Evolutionary conservation across 2,113 vertebrate genomes (phyloP).

Genomic region (Rynchops niger): DNA sequence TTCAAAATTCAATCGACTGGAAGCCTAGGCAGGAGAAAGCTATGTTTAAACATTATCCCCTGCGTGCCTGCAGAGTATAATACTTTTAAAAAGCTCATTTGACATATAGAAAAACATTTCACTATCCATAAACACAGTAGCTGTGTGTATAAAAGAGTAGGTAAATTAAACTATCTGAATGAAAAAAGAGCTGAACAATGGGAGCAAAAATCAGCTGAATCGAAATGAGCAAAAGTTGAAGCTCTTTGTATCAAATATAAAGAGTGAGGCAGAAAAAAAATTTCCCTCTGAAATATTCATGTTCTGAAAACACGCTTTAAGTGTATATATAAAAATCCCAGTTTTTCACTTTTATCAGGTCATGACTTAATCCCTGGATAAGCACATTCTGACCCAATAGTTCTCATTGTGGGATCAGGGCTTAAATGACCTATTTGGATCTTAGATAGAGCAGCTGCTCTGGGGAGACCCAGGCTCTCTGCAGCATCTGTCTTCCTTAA

Average conservation of each 20-base stretch:
- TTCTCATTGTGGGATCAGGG: conserved; percentile 23
- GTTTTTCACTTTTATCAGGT: conserved; percentile 50
- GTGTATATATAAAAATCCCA: background rate
- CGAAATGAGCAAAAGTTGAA: conserved; percentile 21
- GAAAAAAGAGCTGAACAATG: conserved; percentile 40
- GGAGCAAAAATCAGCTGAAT: conserved; percentile 5
- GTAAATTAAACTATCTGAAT: conserved; percentile 61
- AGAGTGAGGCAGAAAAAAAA: background rate
- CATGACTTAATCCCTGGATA: conserved; percentile 38
- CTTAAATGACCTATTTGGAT: conserved; percentile 62
- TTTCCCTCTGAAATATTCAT: conserved; percentile 44
- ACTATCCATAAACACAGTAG: conserved; percentile 49
- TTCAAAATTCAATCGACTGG: conserved; percentile 62
- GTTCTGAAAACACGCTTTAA: conserved; percentile 24
- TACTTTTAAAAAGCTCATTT: conserved; percentile 65
- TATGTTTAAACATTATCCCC: conserved; percentile 76
- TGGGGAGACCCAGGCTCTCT: conserved; percentile 16
- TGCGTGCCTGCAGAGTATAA: conserved; percentile 58
- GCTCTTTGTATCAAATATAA: conserved; percentile 19
- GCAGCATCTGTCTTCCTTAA: conserved; percentile 59
- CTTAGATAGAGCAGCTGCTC: conserved; percentile 50
- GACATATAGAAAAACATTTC: conserved; percentile 57
- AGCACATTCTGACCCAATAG: conserved; percentile 45
- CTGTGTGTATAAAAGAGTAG: conserved; percentile 53
- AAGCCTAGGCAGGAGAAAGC: conserved; percentile 58